A percentile compares a stretch with the other conserved stretches of the same genome.
phyloP scores from a whole-genome alignment of 2,113 vertebrate species.

The Petromus typicus region DNA sequence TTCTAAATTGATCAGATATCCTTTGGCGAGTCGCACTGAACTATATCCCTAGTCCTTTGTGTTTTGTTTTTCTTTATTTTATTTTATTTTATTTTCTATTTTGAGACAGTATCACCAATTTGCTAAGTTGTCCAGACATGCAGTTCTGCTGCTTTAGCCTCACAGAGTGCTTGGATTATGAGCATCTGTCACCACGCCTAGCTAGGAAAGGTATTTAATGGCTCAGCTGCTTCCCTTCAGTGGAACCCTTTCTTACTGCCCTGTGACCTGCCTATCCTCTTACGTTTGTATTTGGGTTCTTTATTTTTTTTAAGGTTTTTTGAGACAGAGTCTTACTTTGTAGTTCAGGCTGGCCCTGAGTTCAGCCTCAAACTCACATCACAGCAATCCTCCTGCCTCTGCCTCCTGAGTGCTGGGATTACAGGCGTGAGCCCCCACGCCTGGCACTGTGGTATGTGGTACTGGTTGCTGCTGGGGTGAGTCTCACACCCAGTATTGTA shows the following conservation, averaged over 20 bases:
- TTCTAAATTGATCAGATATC: accelerated
- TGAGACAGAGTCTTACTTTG: too few species aligned
- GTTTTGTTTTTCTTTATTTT: background rate
- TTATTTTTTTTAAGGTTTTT: too few species aligned
- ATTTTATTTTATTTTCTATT: background rate
- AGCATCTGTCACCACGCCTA: background rate
- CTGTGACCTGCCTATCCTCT: background rate
- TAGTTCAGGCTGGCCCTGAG: too few species aligned
- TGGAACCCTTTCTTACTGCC: too few species aligned
- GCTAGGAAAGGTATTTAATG: background rate
- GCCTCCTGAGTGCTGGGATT: too few species aligned
- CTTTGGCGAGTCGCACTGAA: background rate
- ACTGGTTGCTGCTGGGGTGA: too few species aligned
- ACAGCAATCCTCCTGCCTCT: too few species aligned
- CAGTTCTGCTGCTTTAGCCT: background rate
- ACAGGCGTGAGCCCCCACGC: too few species aligned
- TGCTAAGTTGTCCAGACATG: background rate
- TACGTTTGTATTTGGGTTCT: accelerated
- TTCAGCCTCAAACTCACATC: too few species aligned
- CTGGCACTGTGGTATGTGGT: too few species aligned
- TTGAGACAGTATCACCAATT: background rate
- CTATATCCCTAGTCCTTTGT: background rate
- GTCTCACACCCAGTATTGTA: too few species aligned
- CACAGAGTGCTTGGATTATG: background rate
- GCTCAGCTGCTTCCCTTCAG: background rate